These are phyloP conservation scores for Phalacrocorax pelagicus DNA, from an alignment of 2,113 vertebrate genomes.

Conservation along the genomic window DNA sequence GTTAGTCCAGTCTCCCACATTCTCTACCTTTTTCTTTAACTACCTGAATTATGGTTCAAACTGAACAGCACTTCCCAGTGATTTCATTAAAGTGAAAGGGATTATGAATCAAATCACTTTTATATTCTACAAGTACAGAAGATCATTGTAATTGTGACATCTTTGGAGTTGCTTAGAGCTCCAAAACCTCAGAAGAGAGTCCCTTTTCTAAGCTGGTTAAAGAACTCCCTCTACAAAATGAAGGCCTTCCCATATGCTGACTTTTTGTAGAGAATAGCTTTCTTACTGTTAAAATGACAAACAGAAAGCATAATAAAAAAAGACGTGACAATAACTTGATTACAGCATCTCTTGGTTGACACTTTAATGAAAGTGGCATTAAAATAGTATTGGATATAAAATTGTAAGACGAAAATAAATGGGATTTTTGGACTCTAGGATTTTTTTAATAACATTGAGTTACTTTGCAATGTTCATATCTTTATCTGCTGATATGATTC, in stretches of 20 bases:
- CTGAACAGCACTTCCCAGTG: neutral
- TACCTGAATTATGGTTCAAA: neutral
- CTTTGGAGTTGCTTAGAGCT: neutral
- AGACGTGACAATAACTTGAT: neutral
- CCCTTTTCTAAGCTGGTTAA: constrained; percentile 14
- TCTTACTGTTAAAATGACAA: constrained; percentile 52
- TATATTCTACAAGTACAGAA: constrained; percentile 3
- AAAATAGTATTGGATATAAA: constrained; percentile 58
- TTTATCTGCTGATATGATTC: neutral
- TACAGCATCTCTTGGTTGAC: constrained; percentile 33
- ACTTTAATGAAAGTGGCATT: constrained; percentile 60
- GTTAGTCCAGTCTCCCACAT: neutral
- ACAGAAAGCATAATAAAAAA: constrained; percentile 50
- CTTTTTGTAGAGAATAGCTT: neutral
- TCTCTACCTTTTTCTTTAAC: neutral
- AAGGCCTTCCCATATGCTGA: neutral
- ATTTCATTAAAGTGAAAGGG: neutral
- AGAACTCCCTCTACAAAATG: neutral
- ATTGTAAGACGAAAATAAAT: constrained; percentile 58
- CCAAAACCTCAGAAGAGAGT: constrained; percentile 9
- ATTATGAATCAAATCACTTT: constrained; percentile 23
- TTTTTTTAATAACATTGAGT: neutral
- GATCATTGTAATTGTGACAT: neutral
- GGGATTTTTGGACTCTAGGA: neutral
- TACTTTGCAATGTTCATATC: neutral